A percentile compares a stretch with the other conserved stretches of the same genome.
Evolutionary conservation across 2,888 invertebrate genomes (phyloP).

Genomic region (Polia nebulosa): DNA sequence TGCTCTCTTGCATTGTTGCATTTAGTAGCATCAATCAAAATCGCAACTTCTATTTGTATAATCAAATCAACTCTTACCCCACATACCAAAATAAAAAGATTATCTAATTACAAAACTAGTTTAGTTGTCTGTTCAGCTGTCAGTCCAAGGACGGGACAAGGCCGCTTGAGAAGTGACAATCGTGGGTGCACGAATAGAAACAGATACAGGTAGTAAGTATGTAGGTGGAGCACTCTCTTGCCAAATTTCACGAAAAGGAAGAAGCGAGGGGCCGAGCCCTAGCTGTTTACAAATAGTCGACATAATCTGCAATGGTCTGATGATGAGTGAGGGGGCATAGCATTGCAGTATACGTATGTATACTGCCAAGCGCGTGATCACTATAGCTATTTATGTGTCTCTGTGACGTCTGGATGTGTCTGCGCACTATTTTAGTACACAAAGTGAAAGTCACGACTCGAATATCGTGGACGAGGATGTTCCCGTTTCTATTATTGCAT

Average conservation of each 20-base stretch:
- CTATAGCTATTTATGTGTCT: slow-evolving; percentile 69
- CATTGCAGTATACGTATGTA: slow-evolving; percentile 50
- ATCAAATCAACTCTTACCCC: background rate
- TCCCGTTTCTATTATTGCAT: slow-evolving; percentile 44
- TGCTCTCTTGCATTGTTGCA: background rate
- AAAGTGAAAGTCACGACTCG: slow-evolving; percentile 77
- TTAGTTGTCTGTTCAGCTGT: slow-evolving; percentile 26
- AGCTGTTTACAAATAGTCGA: slow-evolving; percentile 60
- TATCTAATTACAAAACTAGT: slow-evolving; percentile 38
- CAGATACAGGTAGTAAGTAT: background rate
- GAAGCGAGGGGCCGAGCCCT: slow-evolving; percentile 34
- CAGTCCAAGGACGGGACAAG: slow-evolving; percentile 35
- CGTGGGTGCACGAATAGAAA: slow-evolving; percentile 26
- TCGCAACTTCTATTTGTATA: background rate
- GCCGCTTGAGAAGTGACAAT: slow-evolving; percentile 9
- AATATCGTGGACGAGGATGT: slow-evolving; percentile 63
- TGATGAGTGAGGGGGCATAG: slow-evolving; percentile 59
- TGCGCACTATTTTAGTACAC: slow-evolving; percentile 74
- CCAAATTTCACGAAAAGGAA: slow-evolving; percentile 55
- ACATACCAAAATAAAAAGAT: background rate
- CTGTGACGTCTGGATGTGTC: slow-evolving; percentile 70
- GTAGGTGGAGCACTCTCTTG: slow-evolving; percentile 32
- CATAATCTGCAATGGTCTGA: slow-evolving; percentile 49
- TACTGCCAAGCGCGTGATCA: slow-evolving; percentile 77
- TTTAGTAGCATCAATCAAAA: background rate